Conservation (phyloP, 2,888 invertebrate genomes). For the Dasysyrphus albostriatus region DNA sequence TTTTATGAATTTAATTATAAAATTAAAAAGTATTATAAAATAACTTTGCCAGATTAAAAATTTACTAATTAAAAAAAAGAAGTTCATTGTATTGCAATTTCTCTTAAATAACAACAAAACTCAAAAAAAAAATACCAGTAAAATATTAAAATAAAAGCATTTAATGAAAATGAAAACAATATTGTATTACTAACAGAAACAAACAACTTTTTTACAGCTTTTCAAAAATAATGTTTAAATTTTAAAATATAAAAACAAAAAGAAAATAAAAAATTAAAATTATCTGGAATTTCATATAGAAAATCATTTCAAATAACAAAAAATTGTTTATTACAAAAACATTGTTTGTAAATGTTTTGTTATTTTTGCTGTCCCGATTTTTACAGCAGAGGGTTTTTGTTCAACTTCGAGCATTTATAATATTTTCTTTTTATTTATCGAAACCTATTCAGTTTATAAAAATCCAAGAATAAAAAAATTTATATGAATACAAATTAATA, state of each 20-base stretch:
- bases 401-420: background rate
- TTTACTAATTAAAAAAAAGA: slow-evolving; percentile 24
- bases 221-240: slow-evolving; percentile 41
- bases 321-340: background rate
- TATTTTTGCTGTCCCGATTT: background rate
- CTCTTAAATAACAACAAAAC: slow-evolving; percentile 58
- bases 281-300: slow-evolving; percentile 22
- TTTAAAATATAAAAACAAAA: slow-evolving; percentile 38
- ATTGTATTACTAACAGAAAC: slow-evolving; percentile 50
- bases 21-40: slow-evolving; percentile 34
- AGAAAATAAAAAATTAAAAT: background rate
- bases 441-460: background rate
- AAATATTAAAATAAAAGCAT: slow-evolving; percentile 53
- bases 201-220: slow-evolving; percentile 65
- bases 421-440: background rate
- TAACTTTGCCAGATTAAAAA: slow-evolving; percentile 50
- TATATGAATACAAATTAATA: slow-evolving; percentile 10
- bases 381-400: background rate
- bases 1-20: slow-evolving; percentile 27
- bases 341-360: background rate
- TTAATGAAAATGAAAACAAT: slow-evolving; percentile 62
- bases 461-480: background rate
- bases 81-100: slow-evolving; percentile 53
- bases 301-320: background rate
- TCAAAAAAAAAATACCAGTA: slow-evolving; percentile 17